phyloP scores from a whole-genome alignment of 2,888 invertebrate species.

The Diadromus collaris region DNA sequence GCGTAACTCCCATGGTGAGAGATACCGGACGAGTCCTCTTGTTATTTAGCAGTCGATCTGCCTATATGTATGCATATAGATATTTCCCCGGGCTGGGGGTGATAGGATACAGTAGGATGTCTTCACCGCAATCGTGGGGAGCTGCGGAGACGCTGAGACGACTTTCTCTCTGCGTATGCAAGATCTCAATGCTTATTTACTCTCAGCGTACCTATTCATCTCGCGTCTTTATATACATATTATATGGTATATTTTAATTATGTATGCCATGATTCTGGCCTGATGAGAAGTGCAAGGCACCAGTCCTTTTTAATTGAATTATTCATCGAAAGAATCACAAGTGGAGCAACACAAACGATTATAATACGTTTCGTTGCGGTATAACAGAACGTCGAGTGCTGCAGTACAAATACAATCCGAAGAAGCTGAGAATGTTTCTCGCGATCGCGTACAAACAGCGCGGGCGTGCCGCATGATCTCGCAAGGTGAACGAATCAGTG shows the following conservation, averaged over 20 bases:
- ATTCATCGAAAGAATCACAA: conserved; percentile 57
- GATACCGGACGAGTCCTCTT: background rate
- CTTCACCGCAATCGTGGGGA: background rate
- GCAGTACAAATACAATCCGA: conserved; percentile 10
- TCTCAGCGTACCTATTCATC: conserved; percentile 29
- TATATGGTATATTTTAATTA: conserved; percentile 50
- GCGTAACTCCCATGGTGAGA: background rate
- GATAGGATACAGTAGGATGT: conserved; percentile 10
- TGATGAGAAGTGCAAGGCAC: conserved; percentile 42
- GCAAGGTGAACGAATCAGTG: conserved; percentile 54
- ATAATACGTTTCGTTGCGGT: conserved; percentile 8
- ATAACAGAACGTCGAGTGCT: conserved; percentile 6
- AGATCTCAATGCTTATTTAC: conserved; percentile 11
- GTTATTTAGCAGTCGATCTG: background rate
- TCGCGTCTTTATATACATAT: conserved; percentile 41
- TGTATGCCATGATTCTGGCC: conserved; percentile 57
- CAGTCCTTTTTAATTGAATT: conserved; percentile 53
- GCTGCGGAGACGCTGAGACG: background rate
- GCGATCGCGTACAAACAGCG: conserved; percentile 52
- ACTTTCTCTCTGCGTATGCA: conserved; percentile 34
- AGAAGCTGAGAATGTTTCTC: conserved; percentile 55
- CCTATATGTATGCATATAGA: conserved; percentile 3
- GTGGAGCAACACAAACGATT: conserved; percentile 44
- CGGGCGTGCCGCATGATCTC: conserved; percentile 56
- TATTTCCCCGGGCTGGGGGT: background rate